Evolutionary conservation across 2,113 vertebrate species (phyloP), one percentile per base, ranked within the genome.

Genomic region (Xiphorhynchus elegans): DNA sequence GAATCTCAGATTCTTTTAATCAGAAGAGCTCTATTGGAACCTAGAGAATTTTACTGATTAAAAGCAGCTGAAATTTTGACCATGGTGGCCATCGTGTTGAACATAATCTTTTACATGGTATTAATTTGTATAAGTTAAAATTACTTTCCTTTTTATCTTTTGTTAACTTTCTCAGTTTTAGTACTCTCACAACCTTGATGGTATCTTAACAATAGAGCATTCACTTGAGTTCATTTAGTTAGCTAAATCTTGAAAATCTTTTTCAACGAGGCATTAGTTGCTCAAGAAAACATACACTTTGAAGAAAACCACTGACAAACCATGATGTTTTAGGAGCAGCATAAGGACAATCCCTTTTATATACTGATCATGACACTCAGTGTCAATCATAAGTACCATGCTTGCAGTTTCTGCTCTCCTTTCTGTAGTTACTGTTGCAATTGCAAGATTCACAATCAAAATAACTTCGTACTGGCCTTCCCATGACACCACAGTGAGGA

Each of bases 1-100:
- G 59, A 52, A 86, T 77, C 64, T 94, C 46, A 73, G 67, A 87
- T 91, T 94, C 66, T 95, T 96, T 95, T 97, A 94, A 93, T 96
- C 84, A 95, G 58, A 87, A 93, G 26, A 89, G 28, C 84, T 94
- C 37, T 80, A 23, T 31, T 90, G 50, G 75, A 95, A 89, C 46
- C 63, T 3, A 3, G 46, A 91, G 53, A 94, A 78, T 85, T 89
- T 90, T 85, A n/a, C 66, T 84, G 73, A 93, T 91, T 90, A 93
- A 87, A 96, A 63, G 29, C 62, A 91, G 29, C 19, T 69, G 74
- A 79, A 89, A 79, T 85, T 77, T 58, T 95, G 77, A 82, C 62
- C 46, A 76, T 1, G 1, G 31, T 89, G 81, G 52, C 58, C 74
- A 79, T 58, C 82, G 39, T 39, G 25, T 56, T 87, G 44, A 89